A percentile compares a stretch with the other conserved stretches of the same genome.
Evolutionary conservation across 2,113 vertebrate genomes (phyloP).

Genomic region (Toxotes chatareus): DNA sequence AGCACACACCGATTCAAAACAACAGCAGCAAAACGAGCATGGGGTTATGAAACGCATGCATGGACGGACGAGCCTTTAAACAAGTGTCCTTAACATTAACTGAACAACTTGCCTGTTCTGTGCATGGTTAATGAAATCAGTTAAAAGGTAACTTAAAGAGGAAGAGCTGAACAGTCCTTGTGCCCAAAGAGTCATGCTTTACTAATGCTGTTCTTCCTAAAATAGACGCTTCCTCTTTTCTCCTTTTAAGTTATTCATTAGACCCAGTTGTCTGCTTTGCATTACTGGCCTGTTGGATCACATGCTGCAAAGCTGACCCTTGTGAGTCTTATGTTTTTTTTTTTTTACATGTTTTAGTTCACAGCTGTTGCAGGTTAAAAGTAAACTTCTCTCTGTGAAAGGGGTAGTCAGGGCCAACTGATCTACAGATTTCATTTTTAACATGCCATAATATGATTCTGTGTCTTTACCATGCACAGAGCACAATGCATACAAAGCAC

Average conservation of each 20-base stretch:
- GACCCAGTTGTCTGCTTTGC: not conserved
- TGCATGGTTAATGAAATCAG: constrained; percentile 2
- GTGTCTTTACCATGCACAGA: constrained; percentile 12
- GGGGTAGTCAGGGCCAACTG: not conserved
- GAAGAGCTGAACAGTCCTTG: not conserved
- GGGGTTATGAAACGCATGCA: constrained; percentile 31
- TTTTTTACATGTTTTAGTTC: not conserved
- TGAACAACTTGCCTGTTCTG: not conserved
- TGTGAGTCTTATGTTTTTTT: not conserved
- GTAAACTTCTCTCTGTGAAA: not conserved
- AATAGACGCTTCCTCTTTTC: too few relatives aligned
- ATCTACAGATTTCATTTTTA: not conserved
- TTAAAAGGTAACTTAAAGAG: not conserved
- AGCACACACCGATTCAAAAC: constrained; percentile 49
- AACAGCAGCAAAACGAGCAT: constrained; percentile 30
- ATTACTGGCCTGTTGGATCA: not conserved
- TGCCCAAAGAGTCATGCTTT: too few relatives aligned
- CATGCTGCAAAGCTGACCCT: not conserved
- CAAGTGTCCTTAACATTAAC: not conserved
- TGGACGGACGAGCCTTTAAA: constrained; percentile 7
- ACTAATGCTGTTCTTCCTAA: too few relatives aligned
- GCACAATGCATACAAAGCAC: constrained; percentile 16
- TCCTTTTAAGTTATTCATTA: not conserved
- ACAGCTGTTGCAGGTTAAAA: not conserved
- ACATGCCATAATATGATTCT: not conserved